A percentile compares a stretch with the other conserved stretches of the same genome.
phyloP scores from a whole-genome alignment of 2,888 invertebrate genomes.

The Laothoe populi region DNA sequence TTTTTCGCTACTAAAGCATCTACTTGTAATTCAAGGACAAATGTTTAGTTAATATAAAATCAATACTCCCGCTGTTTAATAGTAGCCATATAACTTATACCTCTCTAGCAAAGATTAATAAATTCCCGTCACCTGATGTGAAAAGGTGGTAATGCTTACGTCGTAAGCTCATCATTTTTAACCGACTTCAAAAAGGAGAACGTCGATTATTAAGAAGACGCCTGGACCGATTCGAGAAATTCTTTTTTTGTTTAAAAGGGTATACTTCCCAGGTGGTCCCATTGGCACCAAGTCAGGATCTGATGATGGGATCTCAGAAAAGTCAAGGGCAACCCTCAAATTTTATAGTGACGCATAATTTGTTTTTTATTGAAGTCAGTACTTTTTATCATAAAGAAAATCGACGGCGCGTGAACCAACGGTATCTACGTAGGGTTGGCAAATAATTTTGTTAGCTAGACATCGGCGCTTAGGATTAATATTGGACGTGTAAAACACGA shows the following conservation, averaged over 20 bases:
- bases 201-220: no score
- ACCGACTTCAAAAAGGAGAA: no score
- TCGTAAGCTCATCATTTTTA: conserved; percentile 51
- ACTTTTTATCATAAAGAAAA: no score
- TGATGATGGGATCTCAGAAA: no score
- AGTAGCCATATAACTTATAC: conserved; percentile 32
- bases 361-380: no score
- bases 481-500: conserved; percentile 5
- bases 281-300: no score
- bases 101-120: conserved; percentile 34
- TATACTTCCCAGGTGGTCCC: no score
- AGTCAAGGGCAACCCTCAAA: no score
- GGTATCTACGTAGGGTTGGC: conserved; percentile 37
- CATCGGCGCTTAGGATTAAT: conserved; percentile 15
- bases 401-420: conserved; percentile 58
- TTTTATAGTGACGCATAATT: no score
- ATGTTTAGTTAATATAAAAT: background rate
- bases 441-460: conserved; percentile 16
- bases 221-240: no score
- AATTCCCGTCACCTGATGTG: conserved; percentile 41
- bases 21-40: background rate
- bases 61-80: conserved; percentile 1
- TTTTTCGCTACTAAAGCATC: background rate
- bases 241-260: no score
- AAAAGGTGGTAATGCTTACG: conserved; percentile 46